A percentile compares a stretch with the other conserved stretches of the same genome.
Evolutionary conservation across 1,140 invertebrate species (phyloP).

Genomic region (Trissolcus basalis): DNA sequence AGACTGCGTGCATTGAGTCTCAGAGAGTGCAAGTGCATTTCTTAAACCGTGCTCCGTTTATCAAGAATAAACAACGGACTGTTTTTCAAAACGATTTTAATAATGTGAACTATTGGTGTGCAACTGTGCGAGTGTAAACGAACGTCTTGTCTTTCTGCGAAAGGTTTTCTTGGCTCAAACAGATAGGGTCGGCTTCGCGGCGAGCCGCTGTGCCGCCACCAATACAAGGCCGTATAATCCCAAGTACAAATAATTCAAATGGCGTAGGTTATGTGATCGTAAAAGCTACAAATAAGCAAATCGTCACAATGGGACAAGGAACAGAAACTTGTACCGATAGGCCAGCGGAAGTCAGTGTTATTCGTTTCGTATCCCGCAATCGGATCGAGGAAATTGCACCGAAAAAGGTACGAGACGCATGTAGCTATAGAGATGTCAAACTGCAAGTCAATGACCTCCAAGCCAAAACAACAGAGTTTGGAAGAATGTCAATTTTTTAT

Average conservation of each 20-base stretch:
- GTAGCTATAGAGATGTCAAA: conserved; percentile 43
- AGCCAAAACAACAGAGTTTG: conserved; percentile 75
- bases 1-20: conserved; percentile 16
- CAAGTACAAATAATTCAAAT: not conserved
- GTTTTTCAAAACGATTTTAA: conserved; percentile 58
- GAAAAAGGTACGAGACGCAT: conserved; percentile 69
- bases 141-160: conserved; percentile 25
- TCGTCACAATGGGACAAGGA: conserved; percentile 71
- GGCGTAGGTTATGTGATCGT: not conserved
- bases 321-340: conserved; percentile 72
- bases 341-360: conserved; percentile 74
- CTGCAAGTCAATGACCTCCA: conserved; percentile 70
- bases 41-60: conserved; percentile 1
- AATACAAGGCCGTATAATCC: conserved; percentile 26
- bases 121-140: conserved; percentile 24
- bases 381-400: conserved; percentile 74
- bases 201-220: conserved; percentile 11
- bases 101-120: conserved; percentile 42
- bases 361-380: conserved; percentile 74
- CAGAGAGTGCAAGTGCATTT: not conserved
- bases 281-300: not conserved
- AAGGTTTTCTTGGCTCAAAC: conserved; percentile 8
- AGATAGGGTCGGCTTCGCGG: not conserved
- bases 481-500: too few species aligned
- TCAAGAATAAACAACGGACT: conserved; percentile 29